Evolutionary conservation across 2,888 invertebrate species (phyloP), one percentile per base, ranked within the genome.

Genomic region (Abscondita cerata): DNA sequence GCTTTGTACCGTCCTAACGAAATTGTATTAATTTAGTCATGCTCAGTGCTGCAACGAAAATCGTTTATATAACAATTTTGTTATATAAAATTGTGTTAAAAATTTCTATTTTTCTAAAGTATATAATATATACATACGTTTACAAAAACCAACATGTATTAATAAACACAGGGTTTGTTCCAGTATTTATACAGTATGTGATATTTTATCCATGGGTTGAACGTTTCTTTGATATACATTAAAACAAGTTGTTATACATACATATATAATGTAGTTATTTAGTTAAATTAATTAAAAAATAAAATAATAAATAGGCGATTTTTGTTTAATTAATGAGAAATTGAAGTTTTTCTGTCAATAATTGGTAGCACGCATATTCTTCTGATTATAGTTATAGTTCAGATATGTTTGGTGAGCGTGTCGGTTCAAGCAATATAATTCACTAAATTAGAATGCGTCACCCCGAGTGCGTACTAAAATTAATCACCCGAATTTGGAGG

Each of bases 131-230:
- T n/a, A n/a, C n/a, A n/a, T 56, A 33, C 13, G 48, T 59, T 59
- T 59, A 59, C 52, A 52, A 59, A n/a, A 25, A 18, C 8, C 11
- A 12, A 51, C 15, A 15, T 57, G 40, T 41, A n/a, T 38, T 38
- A 41, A n/a, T n/a, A n/a, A n/a, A 52, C 54, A 48, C 62, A 62
- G 60, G 60, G 59, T 64, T 64, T 33, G 57, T 60, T 64, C 53
- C 64, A 64, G 64, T 64, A 64, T 64, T 64, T 58, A 33, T 54
- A 46, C 15, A 13, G 25, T 57, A 62, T 58, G 58, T 62, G 57
- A 58, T 62, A 62, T 58, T 57, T 52, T 62, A 57, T 33, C 52
- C 25, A 25, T 25, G 2, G 4, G 25, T 25, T 25, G 2, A 4
- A 25, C 6, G 25, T 25, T 25, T 25, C 6, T 25, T 25, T 25